Evolutionary conservation across 2,113 vertebrate genomes (phyloP).

Genomic region (Peromyscus leucopus): DNA sequence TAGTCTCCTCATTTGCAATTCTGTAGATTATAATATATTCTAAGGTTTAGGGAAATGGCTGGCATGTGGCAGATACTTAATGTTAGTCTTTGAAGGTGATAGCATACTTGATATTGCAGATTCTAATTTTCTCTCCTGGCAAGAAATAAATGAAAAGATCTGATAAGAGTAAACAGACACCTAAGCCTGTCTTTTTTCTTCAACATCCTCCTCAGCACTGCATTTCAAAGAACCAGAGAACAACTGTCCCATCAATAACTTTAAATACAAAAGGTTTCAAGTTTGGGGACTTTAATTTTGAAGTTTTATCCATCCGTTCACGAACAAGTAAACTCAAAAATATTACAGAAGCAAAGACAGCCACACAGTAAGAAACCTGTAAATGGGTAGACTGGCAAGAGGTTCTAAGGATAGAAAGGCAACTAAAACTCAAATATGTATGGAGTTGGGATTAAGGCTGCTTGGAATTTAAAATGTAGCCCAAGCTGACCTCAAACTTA

Average conservation of each 20-base stretch:
- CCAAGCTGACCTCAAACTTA: neutral
- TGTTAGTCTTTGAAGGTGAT: neutral
- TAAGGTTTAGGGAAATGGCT: neutral
- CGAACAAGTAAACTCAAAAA: conserved; percentile 51
- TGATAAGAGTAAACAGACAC: conserved; percentile 18
- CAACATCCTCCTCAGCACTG: neutral
- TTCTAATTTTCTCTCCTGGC: conserved; percentile 48
- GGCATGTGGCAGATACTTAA: conserved; percentile 17
- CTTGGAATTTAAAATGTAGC: neutral
- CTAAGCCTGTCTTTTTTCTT: neutral
- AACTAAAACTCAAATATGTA: conserved; percentile 34
- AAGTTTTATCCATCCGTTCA: conserved; percentile 9
- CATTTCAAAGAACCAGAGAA: conserved; percentile 56
- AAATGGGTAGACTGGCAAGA: neutral
- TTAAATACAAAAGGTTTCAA: conserved; percentile 48
- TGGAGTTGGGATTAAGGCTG: neutral
- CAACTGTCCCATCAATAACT: conserved; percentile 53
- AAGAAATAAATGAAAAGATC: conserved; percentile 38
- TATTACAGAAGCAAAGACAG: neutral
- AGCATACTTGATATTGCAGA: neutral
- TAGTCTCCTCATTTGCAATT: conserved; percentile 10
- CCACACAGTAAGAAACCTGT: neutral
- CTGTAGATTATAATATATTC: neutral
- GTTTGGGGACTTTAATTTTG: neutral
- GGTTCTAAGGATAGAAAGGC: neutral